Evolutionary conservation across 2,888 invertebrate species (phyloP).

Genomic region (Cabera pusaria): DNA sequence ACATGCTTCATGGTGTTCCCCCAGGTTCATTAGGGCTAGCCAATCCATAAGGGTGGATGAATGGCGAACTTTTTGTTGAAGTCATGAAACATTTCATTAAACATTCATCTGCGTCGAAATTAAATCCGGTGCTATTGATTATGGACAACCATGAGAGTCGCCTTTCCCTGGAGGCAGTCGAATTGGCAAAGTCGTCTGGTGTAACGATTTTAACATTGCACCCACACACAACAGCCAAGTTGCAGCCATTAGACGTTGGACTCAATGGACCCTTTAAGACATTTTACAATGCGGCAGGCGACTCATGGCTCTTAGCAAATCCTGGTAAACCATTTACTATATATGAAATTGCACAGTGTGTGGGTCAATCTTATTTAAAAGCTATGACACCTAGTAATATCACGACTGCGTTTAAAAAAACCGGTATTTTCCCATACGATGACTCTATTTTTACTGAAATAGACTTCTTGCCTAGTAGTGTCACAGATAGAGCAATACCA

Average conservation of each 20-base stretch:
- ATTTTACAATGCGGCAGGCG: slow-evolving; percentile 17
- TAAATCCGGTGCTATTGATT: slow-evolving; percentile 39
- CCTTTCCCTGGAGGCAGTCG: slow-evolving; percentile 30
- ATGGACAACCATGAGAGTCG: slow-evolving; percentile 53
- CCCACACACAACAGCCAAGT: slow-evolving; percentile 54
- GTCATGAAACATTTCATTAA: slow-evolving; percentile 52
- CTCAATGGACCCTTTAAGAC: slow-evolving; percentile 45
- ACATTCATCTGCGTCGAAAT: slow-evolving; percentile 31
- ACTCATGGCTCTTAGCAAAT: slow-evolving; percentile 11
- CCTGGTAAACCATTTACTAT: slow-evolving; percentile 12
- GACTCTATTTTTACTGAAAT: slow-evolving; percentile 39
- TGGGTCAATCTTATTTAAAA: slow-evolving; percentile 13
- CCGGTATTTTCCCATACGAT: slow-evolving; percentile 47
- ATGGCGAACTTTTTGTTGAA: slow-evolving; percentile 42
- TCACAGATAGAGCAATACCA: slow-evolving; percentile 14
- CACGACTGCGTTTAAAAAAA: slow-evolving; percentile 18
- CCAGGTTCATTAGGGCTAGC: slow-evolving; percentile 23
- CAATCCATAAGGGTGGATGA: slow-evolving; percentile 49
- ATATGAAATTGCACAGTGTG: slow-evolving; percentile 17
- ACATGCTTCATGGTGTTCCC: slow-evolving; percentile 21
- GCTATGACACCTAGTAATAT: slow-evolving; percentile 19
- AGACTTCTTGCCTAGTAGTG: slow-evolving; percentile 30
- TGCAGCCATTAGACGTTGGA: slow-evolving; percentile 51
- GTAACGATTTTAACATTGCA: slow-evolving; percentile 53
- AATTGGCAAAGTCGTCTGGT: slow-evolving; percentile 44